phyloP scores from a whole-genome alignment of 2,888 invertebrate species.

The Agrotis ipsilon region DNA sequence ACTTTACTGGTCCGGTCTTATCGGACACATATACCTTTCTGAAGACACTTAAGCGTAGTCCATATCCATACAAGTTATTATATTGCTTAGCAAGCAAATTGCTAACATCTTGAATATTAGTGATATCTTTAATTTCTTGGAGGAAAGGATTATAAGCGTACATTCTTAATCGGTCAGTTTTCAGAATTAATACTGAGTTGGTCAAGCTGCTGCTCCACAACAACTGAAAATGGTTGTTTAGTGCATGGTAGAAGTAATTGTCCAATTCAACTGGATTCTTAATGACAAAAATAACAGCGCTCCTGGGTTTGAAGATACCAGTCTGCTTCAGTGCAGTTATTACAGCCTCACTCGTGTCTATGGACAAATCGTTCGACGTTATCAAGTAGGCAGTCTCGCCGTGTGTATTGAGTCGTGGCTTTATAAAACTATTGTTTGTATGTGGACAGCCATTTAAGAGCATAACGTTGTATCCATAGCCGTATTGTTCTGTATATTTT shows the following conservation, averaged over 20 bases:
- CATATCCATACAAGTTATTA: constrained; percentile 79
- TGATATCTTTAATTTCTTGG: constrained; percentile 81
- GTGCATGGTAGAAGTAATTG: constrained; percentile 80
- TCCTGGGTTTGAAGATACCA: constrained; percentile 85
- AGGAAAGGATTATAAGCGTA: constrained; percentile 90
- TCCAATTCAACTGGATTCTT: constrained; percentile 77
- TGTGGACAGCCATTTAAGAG: constrained; percentile 84
- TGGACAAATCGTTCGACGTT: constrained; percentile 78
- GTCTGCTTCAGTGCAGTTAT: constrained; percentile 81
- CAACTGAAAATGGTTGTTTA: constrained; percentile 86
- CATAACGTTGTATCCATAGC: constrained; percentile 83
- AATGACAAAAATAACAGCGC: constrained; percentile 84
- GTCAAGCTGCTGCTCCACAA: constrained; percentile 90
- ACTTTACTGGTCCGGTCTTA: constrained; percentile 76
- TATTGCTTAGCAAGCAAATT: constrained; percentile 75
- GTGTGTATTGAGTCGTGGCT: constrained; percentile 83
- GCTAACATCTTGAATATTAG: constrained; percentile 79
- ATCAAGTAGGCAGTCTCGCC: constrained; percentile 85
- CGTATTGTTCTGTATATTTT: constrained; percentile 83
- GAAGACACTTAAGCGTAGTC: constrained; percentile 82
- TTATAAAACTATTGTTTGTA: constrained; percentile 75
- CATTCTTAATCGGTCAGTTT: constrained; percentile 79
- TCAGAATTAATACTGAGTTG: constrained; percentile 85
- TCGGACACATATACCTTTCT: constrained; percentile 79
- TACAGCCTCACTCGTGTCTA: constrained; percentile 79